Evolutionary conservation across 2,113 vertebrate species (phyloP).

Genomic region (Cyphotilapia sp.): DNA sequence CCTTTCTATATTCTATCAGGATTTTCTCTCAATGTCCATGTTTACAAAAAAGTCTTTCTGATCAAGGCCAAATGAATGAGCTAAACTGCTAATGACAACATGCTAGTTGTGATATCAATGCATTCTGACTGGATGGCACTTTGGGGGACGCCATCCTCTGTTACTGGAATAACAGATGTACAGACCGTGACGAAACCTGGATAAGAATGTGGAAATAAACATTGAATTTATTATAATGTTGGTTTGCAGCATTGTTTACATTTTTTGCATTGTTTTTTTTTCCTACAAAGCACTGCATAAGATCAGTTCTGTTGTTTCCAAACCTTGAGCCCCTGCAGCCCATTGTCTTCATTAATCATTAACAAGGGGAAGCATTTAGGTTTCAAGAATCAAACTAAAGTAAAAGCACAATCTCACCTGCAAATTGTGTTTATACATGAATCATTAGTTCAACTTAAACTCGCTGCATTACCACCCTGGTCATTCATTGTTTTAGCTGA

Average conservation of each 20-base stretch:
- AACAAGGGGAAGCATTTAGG: neutral
- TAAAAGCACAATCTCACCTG: neutral
- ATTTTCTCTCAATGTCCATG: constrained; percentile 63
- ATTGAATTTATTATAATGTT: constrained; percentile 44
- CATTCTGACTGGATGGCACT: constrained; percentile 36
- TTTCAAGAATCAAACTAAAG: neutral
- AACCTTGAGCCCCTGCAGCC: neutral
- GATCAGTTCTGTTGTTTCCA: neutral
- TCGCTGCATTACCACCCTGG: neutral
- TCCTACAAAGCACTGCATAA: neutral
- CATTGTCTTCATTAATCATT: neutral
- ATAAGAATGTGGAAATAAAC: constrained; percentile 75
- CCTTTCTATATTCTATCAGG: constrained; percentile 64
- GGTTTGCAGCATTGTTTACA: neutral
- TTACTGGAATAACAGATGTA: constrained; percentile 65
- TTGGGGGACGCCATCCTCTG: constrained; percentile 42
- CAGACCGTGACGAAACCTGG: constrained; percentile 50
- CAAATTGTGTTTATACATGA: neutral
- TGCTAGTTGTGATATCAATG: constrained; percentile 34
- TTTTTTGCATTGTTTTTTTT: neutral
- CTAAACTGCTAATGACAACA: constrained; percentile 32
- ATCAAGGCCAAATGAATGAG: constrained; percentile 66
- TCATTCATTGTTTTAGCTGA: neutral
- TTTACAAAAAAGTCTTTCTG: constrained; percentile 65
- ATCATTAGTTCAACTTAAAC: neutral